phyloP scores from a whole-genome alignment of 37 sponge, comb jelly and placozoan species.

The Amphimedon queenslandica region DNA sequence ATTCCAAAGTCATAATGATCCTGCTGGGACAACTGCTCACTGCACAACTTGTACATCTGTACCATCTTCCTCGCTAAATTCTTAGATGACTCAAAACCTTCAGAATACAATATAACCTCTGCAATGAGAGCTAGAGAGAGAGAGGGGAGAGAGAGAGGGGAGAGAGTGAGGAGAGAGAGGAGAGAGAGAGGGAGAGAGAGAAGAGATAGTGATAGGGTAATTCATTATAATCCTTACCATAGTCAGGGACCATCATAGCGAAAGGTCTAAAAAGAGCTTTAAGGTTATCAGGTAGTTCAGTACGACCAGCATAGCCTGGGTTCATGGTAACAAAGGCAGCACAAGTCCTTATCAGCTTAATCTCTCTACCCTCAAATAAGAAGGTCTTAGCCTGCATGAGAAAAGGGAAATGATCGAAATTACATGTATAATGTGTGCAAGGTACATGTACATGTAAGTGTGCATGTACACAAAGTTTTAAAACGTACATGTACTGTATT shows the following conservation, averaged over 20 bases:
- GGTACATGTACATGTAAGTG: no score
- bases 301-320: constrained; percentile 98
- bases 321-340: constrained; percentile 99
- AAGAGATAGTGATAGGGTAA: background rate
- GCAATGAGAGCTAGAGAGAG: constrained; percentile 82
- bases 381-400: constrained; percentile 63
- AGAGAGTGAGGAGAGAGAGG: background rate
- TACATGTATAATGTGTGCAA: background rate
- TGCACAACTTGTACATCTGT: constrained; percentile 98
- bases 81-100: constrained; percentile 96
- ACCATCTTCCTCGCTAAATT: constrained; percentile 94
- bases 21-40: constrained; percentile 97
- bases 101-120: constrained; percentile 98
- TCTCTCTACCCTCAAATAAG: constrained; percentile 97
- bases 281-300: constrained; percentile 97
- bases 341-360: constrained; percentile 89
- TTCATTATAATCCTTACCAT: constrained; percentile 41
- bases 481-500: background rate
- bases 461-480: background rate
- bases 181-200: background rate
- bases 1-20: constrained; percentile 99
- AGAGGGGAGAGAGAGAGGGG: background rate
- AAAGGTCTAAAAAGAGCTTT: constrained; percentile 99
- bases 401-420: background rate
- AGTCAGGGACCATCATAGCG: constrained; percentile 99